Evolutionary conservation across 2,113 vertebrate species (phyloP).

Genomic region (Marmota monax): DNA sequence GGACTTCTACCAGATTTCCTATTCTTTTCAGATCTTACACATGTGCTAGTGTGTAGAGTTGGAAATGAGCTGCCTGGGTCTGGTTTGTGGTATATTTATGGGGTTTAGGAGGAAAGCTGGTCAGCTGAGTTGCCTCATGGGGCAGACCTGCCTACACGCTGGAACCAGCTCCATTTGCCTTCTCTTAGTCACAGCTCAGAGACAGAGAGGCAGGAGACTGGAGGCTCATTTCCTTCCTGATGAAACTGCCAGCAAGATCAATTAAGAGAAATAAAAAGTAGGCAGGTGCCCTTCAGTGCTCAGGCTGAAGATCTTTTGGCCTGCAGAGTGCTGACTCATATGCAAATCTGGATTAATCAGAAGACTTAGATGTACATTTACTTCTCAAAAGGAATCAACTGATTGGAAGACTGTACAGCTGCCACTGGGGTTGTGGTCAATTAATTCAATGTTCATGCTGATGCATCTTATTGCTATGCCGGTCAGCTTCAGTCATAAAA

Average conservation of each 20-base stretch:
- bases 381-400: background rate
- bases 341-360: background rate
- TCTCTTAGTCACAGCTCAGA: background rate
- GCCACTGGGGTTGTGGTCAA: background rate
- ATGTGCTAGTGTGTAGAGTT: background rate
- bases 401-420: background rate
- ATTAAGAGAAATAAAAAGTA: background rate
- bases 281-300: background rate
- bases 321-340: background rate
- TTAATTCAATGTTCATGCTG: background rate
- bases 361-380: background rate
- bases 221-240: background rate
- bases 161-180: background rate
- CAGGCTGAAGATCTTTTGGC: background rate
- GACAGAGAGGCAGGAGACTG: background rate
- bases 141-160: background rate
- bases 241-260: background rate
- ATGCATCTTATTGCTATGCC: background rate
- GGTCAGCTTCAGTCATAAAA: background rate
- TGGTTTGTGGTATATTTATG: background rate
- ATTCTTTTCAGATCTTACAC: background rate
- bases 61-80: background rate
- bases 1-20: background rate
- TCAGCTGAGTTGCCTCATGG: background rate
- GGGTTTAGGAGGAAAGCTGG: background rate